Evolutionary conservation across 2,888 invertebrate genomes (phyloP), one percentile per base, ranked within the genome.

Genomic region (Apomyelois bistriatella): DNA sequence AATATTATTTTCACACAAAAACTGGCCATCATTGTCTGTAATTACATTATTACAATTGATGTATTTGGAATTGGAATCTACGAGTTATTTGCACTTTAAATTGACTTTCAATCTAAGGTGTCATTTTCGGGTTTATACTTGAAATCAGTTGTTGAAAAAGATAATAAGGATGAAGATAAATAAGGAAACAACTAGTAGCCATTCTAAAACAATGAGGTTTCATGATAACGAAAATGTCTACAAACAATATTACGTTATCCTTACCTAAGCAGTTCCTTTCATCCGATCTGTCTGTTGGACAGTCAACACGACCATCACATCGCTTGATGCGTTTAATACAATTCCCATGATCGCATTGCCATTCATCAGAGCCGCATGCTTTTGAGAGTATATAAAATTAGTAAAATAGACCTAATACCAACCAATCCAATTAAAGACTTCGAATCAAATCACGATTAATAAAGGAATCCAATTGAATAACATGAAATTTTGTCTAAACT

Each of bases 261-360:
- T 90, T 82, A 90, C 90, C 87, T 62, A 87, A 76, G 85, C 96
- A 96, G 78, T 93, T 91, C 64, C 91, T 84, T 79, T 96, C 96
- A 79, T 96, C 96, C 54, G 93, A 93, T 64, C 92, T 92, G 84
- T 95, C 94, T 38, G 91, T 85, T 0, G 91, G 92, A 82, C 96
- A 96, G 83, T 96, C 94, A 67, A 91, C 88, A 57, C 91, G 90
- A 58, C 93, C 93, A 71, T 95, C 92, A 77, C 95, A 95, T 55
- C 92, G 88, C 66, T 91, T 87, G 62, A 79, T 85, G 62, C 86
- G 86, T 64, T 88, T 81, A 70, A 94, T 92, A 79, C 95, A 95
- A 69, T 84, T 91, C 56, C 94, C 94, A 72, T 92, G 92, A 72
- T 94, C 93, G 81, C 97, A 97, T 77, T 93, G 93, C 92, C 95